Conservation (phyloP, 2,113 vertebrate genomes). For the Burhinus bistriatus region DNA sequence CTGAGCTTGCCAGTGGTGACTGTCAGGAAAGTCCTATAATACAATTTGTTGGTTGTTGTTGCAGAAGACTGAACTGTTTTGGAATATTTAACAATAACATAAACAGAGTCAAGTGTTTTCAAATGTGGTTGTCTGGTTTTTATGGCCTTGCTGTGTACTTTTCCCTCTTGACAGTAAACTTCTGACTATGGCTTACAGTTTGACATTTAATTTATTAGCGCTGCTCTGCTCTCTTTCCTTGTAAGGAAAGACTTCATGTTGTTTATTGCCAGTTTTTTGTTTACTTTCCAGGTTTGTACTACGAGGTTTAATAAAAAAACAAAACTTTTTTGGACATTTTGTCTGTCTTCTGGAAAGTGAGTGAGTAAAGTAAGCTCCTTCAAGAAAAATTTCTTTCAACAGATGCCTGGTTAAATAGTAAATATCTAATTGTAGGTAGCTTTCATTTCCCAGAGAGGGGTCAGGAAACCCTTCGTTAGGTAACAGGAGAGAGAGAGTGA, state of each 20-base stretch:
- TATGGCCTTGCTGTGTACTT: constrained; percentile 89
- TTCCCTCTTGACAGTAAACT: constrained; percentile 91
- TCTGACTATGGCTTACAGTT: constrained; percentile 90
- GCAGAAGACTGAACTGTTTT: constrained; percentile 97
- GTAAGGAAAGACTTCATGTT: constrained; percentile 91
- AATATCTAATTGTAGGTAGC: background rate
- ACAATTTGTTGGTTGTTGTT: constrained; percentile 92
- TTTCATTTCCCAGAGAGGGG: background rate
- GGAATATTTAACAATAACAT: constrained; percentile 96
- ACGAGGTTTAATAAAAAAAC: constrained; percentile 98
- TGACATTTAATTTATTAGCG: constrained; percentile 99
- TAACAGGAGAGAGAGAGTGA: background rate
- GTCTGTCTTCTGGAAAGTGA: constrained; percentile 75
- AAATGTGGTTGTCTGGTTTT: constrained; percentile 95
- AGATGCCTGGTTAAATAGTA: background rate
- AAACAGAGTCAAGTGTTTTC: constrained; percentile 92
- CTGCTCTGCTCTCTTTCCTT: constrained; percentile 89
- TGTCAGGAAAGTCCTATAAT: constrained; percentile 92
- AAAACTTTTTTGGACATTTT: constrained; percentile 84
- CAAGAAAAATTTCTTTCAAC: background rate
- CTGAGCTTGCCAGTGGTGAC: constrained; percentile 96
- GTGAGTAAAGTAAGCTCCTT: background rate
- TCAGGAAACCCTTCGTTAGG: background rate
- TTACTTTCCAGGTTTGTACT: constrained; percentile 99
- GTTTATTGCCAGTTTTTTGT: constrained; percentile 96